phyloP scores from a whole-genome alignment of 2,113 vertebrate genomes.

The Forbesichthys papilliferus region DNA sequence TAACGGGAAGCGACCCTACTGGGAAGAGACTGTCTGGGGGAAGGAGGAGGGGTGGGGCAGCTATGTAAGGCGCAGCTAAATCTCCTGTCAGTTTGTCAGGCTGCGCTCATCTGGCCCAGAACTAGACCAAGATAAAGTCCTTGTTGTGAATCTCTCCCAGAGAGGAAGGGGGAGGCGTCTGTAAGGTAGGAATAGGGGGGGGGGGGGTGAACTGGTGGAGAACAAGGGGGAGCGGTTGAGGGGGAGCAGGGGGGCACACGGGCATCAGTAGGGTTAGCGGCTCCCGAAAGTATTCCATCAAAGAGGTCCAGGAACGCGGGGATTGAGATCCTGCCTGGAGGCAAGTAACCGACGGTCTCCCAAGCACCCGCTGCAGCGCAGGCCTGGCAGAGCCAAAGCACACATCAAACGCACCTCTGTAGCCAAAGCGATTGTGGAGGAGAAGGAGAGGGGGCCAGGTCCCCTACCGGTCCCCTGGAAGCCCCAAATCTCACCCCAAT shows the following conservation, averaged over 20 bases:
- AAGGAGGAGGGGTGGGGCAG: slow-evolving; percentile 18
- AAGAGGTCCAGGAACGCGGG: slow-evolving; percentile 79
- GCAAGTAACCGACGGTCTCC: slow-evolving; percentile 81
- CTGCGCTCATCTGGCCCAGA: slow-evolving; percentile 70
- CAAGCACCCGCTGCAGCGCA: slow-evolving; percentile 83
- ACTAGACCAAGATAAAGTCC: slow-evolving; percentile 74
- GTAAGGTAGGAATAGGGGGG: slow-evolving; percentile 39
- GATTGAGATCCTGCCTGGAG: slow-evolving; percentile 82
- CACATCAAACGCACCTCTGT: slow-evolving; percentile 79
- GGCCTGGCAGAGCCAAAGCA: slow-evolving; percentile 66
- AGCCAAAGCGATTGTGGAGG: slow-evolving; percentile 78
- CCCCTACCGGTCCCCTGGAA: slow-evolving; percentile 70
- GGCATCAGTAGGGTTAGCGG: slow-evolving; percentile 74
- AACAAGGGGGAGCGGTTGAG: slow-evolving; percentile 30
- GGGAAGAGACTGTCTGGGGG: slow-evolving; percentile 12
- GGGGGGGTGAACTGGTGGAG: slow-evolving; percentile 25
- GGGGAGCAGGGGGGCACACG: slow-evolving; percentile 58
- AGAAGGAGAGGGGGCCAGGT: slow-evolving; percentile 74
- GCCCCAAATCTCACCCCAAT: slow-evolving; percentile 81
- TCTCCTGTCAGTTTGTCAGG: slow-evolving; percentile 70
- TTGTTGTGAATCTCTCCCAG: slow-evolving; percentile 74
- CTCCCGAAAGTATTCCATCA: slow-evolving; percentile 84
- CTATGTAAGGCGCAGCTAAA: neutral
- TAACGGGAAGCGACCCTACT: slow-evolving; percentile 44
- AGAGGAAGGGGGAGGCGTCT: slow-evolving; percentile 62